Evolutionary conservation across 2,113 vertebrate species (phyloP).

Genomic region (Hippocampus guttulatus): DNA sequence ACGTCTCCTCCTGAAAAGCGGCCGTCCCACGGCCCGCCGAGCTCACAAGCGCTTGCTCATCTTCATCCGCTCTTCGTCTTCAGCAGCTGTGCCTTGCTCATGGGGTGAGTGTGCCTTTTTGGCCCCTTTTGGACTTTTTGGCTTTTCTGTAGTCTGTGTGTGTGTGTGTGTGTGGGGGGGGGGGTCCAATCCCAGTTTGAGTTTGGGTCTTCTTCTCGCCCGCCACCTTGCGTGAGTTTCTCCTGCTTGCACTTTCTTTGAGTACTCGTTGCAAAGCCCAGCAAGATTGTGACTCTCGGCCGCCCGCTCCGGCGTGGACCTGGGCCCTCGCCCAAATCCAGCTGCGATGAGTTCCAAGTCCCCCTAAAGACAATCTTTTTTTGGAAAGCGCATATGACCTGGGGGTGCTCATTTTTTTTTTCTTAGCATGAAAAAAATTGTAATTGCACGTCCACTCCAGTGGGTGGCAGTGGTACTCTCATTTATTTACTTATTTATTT

Average conservation of each 20-base stretch:
- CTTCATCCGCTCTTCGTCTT: background rate
- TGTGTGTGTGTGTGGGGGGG: too few species aligned
- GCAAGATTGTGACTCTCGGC: too few species aligned
- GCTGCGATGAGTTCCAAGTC: background rate
- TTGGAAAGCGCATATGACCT: too few species aligned
- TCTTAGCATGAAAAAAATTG: too few species aligned
- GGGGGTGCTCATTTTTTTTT: too few species aligned
- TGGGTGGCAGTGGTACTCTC: too few species aligned
- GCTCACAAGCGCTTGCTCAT: background rate
- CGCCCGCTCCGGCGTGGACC: too few species aligned
- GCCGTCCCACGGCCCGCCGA: background rate
- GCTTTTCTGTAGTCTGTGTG: background rate
- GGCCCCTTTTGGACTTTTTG: background rate
- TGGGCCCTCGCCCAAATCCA: background rate
- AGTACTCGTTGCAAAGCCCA: too few species aligned
- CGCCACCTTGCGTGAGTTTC: background rate
- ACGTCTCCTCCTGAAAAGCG: background rate
- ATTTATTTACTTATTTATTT: too few species aligned
- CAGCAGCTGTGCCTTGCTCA: background rate
- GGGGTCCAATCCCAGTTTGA: too few species aligned
- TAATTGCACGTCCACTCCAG: too few species aligned
- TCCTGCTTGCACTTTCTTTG: background rate
- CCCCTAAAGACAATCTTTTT: background rate
- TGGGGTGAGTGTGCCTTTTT: constrained; percentile 1
- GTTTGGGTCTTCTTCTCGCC: background rate